Evolutionary conservation across 2,797 vertebrate genomes (phyloP).

Genomic region (Toxotes lorentzi): DNA sequence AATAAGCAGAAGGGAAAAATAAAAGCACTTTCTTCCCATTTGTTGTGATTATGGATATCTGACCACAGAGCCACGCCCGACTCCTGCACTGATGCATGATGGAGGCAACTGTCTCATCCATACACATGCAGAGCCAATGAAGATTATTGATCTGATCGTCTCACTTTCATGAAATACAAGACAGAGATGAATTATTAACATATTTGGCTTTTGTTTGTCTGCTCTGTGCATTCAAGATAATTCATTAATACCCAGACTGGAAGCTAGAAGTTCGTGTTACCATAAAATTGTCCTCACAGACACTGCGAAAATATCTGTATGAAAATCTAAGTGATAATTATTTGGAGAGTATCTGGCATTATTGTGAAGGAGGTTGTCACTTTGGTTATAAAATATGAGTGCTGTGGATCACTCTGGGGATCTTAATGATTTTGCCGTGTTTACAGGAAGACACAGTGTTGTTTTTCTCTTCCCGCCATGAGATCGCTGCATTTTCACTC

Average conservation of each 20-base stretch:
- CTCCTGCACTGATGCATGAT: constrained; percentile 25
- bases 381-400: not conserved
- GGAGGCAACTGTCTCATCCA: constrained; percentile 31
- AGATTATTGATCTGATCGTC: constrained; percentile 64
- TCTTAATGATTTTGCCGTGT: constrained; percentile 42
- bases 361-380: not conserved
- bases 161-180: constrained; percentile 72
- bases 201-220: constrained; percentile 45
- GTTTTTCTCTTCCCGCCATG: constrained; percentile 31
- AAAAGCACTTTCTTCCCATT: not conserved
- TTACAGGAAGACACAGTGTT: constrained; percentile 31
- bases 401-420: constrained; percentile 10
- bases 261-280: not conserved
- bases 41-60: constrained; percentile 36
- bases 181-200: constrained; percentile 73
- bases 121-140: constrained; percentile 25
- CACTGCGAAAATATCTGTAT: not conserved
- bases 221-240: constrained; percentile 15
- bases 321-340: not conserved
- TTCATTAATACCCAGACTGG: constrained; percentile 19
- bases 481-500: constrained; percentile 19
- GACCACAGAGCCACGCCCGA: constrained; percentile 42
- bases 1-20: not conserved
- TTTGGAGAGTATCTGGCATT: not conserved
- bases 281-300: not conserved